Conservation (phyloP, 2,888 invertebrate genomes). For the Xanthostigma xanthostigma region DNA sequence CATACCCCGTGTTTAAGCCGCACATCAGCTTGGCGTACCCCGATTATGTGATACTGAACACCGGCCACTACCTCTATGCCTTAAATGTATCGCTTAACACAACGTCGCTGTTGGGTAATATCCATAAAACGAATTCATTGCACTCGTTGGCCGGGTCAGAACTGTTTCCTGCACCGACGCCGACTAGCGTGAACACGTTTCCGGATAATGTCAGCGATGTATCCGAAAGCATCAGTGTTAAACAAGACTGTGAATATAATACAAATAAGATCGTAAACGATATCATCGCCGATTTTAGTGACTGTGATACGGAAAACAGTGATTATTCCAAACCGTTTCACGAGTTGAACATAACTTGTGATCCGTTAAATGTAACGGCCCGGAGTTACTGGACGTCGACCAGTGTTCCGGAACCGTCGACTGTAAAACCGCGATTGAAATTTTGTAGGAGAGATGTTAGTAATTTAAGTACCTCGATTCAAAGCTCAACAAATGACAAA, state of each 20-base stretch:
- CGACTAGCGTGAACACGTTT: conserved; percentile 15
- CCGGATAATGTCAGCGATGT: conserved; percentile 25
- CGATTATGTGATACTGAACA: conserved; percentile 28
- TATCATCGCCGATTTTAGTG: conserved; percentile 29
- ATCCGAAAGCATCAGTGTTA: conserved; percentile 23
- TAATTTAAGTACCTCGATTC: background rate
- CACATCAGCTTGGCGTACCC: conserved; percentile 27
- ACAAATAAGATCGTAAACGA: conserved; percentile 24
- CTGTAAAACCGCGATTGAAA: conserved; percentile 22
- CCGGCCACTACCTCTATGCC: conserved; percentile 29
- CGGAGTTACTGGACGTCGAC: conserved; percentile 30
- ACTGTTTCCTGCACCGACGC: conserved; percentile 3
- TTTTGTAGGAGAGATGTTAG: background rate
- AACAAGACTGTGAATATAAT: conserved; percentile 20
- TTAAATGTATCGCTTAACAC: conserved; percentile 25
- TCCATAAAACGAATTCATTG: background rate
- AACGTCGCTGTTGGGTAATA: conserved; percentile 13
- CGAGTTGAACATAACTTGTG: conserved; percentile 30
- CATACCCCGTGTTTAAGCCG: conserved; percentile 44
- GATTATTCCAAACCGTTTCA: conserved; percentile 30
- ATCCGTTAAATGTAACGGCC: conserved; percentile 29
- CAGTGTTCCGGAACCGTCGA: conserved; percentile 18
- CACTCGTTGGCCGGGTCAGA: background rate
- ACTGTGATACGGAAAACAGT: conserved; percentile 28
- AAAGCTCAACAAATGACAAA: background rate